Evolutionary conservation across 2,797 vertebrate species (phyloP).

Genomic region (Lutra lutra): DNA sequence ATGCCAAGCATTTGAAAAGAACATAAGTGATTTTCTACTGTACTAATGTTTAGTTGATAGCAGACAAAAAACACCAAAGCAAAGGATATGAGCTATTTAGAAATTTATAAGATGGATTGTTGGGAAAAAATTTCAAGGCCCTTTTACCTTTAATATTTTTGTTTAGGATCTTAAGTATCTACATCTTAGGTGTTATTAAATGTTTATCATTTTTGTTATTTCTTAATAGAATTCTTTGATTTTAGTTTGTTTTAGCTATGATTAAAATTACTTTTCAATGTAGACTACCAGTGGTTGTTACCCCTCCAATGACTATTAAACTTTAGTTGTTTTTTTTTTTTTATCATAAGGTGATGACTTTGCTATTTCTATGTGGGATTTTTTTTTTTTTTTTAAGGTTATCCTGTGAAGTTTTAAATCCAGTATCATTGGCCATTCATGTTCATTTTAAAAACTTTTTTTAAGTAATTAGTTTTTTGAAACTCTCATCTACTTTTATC

Average conservation of each 20-base stretch:
- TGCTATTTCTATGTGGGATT: constrained; percentile 81
- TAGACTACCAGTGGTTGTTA: constrained; percentile 88
- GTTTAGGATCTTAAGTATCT: constrained; percentile 88
- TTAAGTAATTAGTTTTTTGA: constrained; percentile 57
- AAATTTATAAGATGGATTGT: constrained; percentile 78
- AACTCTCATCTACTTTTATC: constrained; percentile 38
- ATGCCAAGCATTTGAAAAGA: constrained; percentile 95
- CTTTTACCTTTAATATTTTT: constrained; percentile 85
- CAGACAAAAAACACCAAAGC: constrained; percentile 88
- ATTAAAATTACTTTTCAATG: constrained; percentile 88
- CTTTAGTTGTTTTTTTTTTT: constrained; percentile 71
- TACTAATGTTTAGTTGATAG: constrained; percentile 83
- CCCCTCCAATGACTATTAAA: constrained; percentile 88
- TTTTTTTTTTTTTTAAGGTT: constrained; percentile 80
- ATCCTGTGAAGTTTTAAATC: constrained; percentile 83
- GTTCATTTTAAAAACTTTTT: constrained; percentile 40
- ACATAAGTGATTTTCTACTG: constrained; percentile 85
- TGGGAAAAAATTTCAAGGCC: constrained; percentile 83
- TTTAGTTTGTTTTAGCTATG: constrained; percentile 87
- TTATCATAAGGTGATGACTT: constrained; percentile 85
- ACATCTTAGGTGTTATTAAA: constrained; percentile 85
- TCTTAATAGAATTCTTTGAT: constrained; percentile 87
- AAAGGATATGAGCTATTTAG: constrained; percentile 86
- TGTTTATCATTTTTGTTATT: constrained; percentile 89
- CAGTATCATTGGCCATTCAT: constrained; percentile 59